Percentiles rank a stretch among this genome's conserved stretches.
Evolutionary conservation across 2,888 invertebrate species (phyloP).

Genomic region (Pedicia rivosa): DNA sequence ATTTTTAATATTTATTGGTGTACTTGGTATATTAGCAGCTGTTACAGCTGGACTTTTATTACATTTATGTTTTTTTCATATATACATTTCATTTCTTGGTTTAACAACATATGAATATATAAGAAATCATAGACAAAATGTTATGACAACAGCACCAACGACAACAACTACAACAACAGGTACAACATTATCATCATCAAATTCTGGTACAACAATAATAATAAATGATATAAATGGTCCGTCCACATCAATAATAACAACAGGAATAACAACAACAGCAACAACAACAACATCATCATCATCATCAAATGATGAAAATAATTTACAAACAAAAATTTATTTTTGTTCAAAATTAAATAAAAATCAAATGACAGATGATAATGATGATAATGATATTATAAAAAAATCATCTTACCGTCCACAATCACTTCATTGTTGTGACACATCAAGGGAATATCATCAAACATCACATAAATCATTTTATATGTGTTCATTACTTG

Average conservation of each 20-base stretch:
- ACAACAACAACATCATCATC: conserved; percentile 12
- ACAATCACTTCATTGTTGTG: conserved; percentile 30
- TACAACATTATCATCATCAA: conserved; percentile 5
- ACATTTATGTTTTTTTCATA: conserved; percentile 76
- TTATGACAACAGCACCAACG: conserved; percentile 16
- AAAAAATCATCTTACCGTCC: conserved; percentile 17
- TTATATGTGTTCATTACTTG: conserved; percentile 35
- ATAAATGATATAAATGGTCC: conserved; percentile 14
- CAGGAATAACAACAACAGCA: conserved; percentile 8
- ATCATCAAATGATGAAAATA: conserved; percentile 4
- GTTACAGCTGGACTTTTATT: conserved; percentile 60
- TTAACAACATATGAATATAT: conserved; percentile 86
- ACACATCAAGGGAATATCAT: conserved; percentile 28
- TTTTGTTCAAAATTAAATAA: conserved; percentile 24
- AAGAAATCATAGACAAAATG: conserved; percentile 32
- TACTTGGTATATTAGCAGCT: conserved; percentile 53
- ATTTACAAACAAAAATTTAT: conserved; percentile 19
- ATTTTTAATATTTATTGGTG: conserved; percentile 40
- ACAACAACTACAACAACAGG: conserved; percentile 9
- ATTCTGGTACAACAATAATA: not conserved
- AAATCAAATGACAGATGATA: conserved; percentile 8
- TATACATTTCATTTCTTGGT: conserved; percentile 69
- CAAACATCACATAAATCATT: conserved; percentile 23
- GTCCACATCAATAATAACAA: conserved; percentile 23
- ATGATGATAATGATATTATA: conserved; percentile 3